Base-by-base conservation (phyloP, 92 coral and sea anemone species). In the Umimayanthus kanabou region DNA sequence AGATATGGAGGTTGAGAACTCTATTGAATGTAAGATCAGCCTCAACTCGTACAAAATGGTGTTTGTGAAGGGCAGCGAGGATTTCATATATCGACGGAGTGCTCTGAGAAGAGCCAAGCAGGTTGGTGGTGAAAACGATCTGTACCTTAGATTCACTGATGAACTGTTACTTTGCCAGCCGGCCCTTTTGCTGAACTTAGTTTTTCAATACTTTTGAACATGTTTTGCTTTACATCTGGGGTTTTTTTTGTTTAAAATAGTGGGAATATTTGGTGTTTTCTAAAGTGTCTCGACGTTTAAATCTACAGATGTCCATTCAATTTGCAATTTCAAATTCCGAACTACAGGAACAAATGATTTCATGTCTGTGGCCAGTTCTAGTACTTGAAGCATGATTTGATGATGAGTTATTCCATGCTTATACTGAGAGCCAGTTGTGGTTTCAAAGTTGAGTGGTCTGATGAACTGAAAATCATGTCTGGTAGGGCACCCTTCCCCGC, bases 11-110 rank as follows among this genome's bases (percentile, higher is more conserved):
- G 96, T 95, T 47, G 98, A 93, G 88, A 93, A 95, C 86, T 92
- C 95, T 11, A 95, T 97, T 92, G 97, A 95, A 76, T 94, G 96
- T 88, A 97, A 92, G 88, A 92, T 97, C 81, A 93, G 98, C 88
- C 91, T 94, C 84, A 97, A 97, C 80, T 97, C 99, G 45, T 97
- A 97, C 97, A 97, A 97, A 86, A 79, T 97, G 93, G 88, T 93
- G 71, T 97, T 92, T 87, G 98, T 97, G 39, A 92, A 93, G 76
- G 99, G 98, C n/a, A 94, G 98, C 80, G 95, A 92, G 77, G 98
- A 93, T 81, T 95, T 93, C 90, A 86, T 94, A 89, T 97, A 97
- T 90, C 89, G 96, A 85, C 93, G 97, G 47, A 92, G 93, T 55
- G 94, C 99, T 53, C 91, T 97, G 50, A 94, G 92, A 29, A 95